These are phyloP conservation scores for Chlorops oryzae DNA, from an alignment of 1,140 invertebrate species.

Conservation along the genomic window DNA sequence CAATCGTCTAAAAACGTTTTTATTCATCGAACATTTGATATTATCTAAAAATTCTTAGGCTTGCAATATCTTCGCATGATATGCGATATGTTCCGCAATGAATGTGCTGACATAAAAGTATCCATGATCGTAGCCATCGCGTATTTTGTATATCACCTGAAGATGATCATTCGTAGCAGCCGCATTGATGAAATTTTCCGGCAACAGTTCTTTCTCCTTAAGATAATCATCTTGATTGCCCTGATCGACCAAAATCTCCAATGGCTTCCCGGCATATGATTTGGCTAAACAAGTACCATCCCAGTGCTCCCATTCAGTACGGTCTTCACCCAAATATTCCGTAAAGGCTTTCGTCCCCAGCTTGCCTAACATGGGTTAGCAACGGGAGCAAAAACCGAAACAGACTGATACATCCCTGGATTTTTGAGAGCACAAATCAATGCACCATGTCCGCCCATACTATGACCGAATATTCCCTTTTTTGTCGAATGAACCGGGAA, in stretches of 20 bases:
- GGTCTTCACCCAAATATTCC: conserved; percentile 75
- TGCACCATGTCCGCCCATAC: conserved; percentile 97
- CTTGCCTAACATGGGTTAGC: conserved; percentile 76
- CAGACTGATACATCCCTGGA: conserved; percentile 80
- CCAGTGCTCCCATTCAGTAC: conserved; percentile 71
- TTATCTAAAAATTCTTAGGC: conserved; percentile 2
- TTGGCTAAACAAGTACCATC: conserved; percentile 82
- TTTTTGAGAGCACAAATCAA: conserved; percentile 87
- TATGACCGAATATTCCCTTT: conserved; percentile 82
- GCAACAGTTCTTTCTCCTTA: conserved; percentile 68
- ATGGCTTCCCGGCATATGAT: conserved; percentile 75
- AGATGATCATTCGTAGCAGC: conserved; percentile 66
- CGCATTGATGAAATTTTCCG: conserved; percentile 73
- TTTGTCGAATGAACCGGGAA: conserved; percentile 59
- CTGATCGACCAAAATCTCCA: conserved; percentile 84
- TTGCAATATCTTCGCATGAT: conserved; percentile 72
- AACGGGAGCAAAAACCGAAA: conserved; percentile 96
- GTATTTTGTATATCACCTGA: conserved; percentile 67
- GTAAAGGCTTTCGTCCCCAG: conserved; percentile 86
- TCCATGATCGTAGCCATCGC: conserved; percentile 91
- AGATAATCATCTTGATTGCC: conserved; percentile 81
- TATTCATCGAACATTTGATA: neutral
- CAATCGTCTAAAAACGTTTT: too few relatives aligned
- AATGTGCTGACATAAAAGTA: conserved; percentile 94
- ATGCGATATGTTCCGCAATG: conserved; percentile 87